phyloP scores from a whole-genome alignment of 2,113 vertebrate genomes.

The Atlantisia rogersi region DNA sequence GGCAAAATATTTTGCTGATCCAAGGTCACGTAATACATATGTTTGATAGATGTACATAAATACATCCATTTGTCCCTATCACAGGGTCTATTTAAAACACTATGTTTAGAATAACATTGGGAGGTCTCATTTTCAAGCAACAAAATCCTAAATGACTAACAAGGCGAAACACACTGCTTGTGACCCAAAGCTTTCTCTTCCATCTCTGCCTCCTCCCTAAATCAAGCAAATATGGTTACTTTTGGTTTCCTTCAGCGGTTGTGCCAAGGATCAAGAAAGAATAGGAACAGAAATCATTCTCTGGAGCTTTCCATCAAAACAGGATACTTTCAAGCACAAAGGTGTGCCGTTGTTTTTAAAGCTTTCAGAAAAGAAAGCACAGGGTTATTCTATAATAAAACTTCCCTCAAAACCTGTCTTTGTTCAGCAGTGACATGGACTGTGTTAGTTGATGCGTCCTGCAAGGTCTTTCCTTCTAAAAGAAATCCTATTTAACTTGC shows the following conservation, averaged over 20 bases:
- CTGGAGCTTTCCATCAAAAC: neutral
- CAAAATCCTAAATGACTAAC: conserved; percentile 22
- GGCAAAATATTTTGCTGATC: conserved; percentile 25
- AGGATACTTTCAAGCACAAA: neutral
- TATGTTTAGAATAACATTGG: neutral
- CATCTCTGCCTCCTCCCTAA: neutral
- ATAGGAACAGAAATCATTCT: neutral
- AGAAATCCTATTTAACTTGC: neutral
- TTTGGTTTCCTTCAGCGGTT: neutral
- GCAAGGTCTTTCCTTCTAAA: neutral
- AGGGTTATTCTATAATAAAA: neutral
- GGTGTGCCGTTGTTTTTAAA: neutral
- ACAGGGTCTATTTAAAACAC: neutral
- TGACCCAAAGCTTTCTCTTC: neutral
- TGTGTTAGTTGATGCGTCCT: neutral
- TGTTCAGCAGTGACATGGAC: neutral
- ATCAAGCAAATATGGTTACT: neutral
- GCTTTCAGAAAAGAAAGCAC: neutral
- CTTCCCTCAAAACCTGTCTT: neutral
- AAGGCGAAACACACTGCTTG: neutral
- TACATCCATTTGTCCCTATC: neutral
- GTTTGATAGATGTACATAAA: neutral
- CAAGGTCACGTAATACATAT: neutral
- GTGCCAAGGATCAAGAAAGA: neutral
- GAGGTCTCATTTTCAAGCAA: conserved; percentile 4